These are phyloP conservation scores for Dreissena rostriformis DNA, from an alignment of 1,140 invertebrate species.

Conservation along the genomic window DNA sequence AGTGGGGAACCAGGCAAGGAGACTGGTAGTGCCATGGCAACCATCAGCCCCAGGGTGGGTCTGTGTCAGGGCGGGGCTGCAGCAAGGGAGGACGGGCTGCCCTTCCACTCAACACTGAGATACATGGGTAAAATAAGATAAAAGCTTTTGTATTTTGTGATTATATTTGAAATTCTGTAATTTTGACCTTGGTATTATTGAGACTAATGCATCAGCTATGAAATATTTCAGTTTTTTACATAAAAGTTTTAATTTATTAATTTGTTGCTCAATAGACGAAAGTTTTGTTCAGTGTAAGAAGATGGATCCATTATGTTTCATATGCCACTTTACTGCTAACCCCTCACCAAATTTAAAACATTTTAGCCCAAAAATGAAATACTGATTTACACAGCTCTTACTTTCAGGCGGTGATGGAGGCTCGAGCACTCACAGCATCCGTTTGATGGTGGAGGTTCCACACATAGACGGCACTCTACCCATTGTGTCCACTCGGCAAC, in stretches of 20 bases:
- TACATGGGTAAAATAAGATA: conserved; percentile 78
- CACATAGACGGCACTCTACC: conserved; percentile 82
- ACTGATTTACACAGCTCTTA: not conserved
- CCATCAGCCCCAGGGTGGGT: conserved; percentile 71
- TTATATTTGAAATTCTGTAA: no score
- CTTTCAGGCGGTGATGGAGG: conserved; percentile 72
- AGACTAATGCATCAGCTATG: no score
- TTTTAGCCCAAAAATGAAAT: not conserved
- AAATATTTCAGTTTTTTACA: no score
- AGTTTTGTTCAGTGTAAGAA: no score
- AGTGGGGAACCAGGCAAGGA: conserved; percentile 80
- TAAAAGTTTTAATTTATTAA: no score
- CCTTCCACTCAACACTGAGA: conserved; percentile 79
- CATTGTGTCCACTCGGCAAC: conserved; percentile 76
- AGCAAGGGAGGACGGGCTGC: conserved; percentile 78
- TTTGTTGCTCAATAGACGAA: no score
- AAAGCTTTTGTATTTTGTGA: no score
- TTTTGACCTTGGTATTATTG: no score
- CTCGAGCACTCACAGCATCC: conserved; percentile 76
- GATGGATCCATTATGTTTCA: no score
- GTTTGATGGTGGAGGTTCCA: conserved; percentile 78
- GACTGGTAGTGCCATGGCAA: conserved; percentile 72
- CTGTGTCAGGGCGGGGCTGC: conserved; percentile 74
- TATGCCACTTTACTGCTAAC: not conserved
- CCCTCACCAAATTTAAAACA: not conserved